Conservation (phyloP, 2,113 vertebrate species). For the Mobula birostris region DNA sequence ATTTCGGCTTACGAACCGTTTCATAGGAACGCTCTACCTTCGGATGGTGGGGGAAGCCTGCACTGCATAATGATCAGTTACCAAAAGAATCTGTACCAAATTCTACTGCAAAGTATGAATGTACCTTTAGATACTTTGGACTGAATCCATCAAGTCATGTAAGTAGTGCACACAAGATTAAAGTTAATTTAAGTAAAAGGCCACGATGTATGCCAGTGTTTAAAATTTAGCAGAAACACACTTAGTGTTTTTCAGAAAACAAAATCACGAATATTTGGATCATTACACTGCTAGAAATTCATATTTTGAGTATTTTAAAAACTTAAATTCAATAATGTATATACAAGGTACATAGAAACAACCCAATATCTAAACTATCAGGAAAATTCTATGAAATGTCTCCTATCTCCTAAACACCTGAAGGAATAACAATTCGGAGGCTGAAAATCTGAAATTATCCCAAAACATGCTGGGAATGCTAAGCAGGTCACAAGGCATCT, state of each 20-base stretch:
- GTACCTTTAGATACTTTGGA: not conserved
- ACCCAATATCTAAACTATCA: not conserved
- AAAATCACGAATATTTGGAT: not conserved
- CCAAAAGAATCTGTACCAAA: not conserved
- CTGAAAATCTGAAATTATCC: too few species aligned
- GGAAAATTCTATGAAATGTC: not conserved
- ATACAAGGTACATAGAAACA: not conserved
- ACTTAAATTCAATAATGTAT: not conserved
- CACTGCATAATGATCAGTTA: not conserved
- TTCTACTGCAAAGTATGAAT: not conserved
- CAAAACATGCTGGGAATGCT: too few species aligned
- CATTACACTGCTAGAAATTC: not conserved
- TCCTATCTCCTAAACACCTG: not conserved
- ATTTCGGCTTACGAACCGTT: too few species aligned
- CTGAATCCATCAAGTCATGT: not conserved
- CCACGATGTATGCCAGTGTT: not conserved
- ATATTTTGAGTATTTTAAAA: not conserved
- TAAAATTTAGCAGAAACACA: not conserved
- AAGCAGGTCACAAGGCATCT: too few species aligned
- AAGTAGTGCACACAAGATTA: not conserved
- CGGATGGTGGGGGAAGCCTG: too few species aligned
- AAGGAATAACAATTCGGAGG: not conserved
- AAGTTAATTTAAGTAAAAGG: not conserved
- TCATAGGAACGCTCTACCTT: too few species aligned
- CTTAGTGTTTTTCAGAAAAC: not conserved